Percentiles rank a stretch among this genome's conserved stretches.
phyloP scores from a whole-genome alignment of 2,113 vertebrate genomes.

The Acrocephalus kingi region DNA sequence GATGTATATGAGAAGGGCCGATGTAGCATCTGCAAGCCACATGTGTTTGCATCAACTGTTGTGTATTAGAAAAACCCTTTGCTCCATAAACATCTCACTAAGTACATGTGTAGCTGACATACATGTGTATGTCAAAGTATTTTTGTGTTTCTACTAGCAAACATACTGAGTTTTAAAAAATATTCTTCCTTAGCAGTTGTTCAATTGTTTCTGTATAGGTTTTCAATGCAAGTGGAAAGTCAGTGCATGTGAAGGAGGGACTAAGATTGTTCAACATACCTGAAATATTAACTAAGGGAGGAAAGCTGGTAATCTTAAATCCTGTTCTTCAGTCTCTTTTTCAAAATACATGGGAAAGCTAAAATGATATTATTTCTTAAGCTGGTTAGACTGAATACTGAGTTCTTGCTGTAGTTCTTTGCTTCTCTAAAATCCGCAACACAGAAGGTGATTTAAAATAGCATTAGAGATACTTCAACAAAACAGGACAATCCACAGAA shows the following conservation, averaged over 20 bases:
- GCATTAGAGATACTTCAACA: neutral
- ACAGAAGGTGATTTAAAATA: neutral
- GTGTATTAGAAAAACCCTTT: neutral
- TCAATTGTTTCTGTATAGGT: neutral
- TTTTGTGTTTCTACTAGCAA: neutral
- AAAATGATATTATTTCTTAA: neutral
- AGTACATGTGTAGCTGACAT: neutral
- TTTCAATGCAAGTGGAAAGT: neutral
- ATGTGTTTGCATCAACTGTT: neutral
- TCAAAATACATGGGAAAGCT: neutral
- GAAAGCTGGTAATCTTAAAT: neutral
- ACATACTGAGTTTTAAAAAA: neutral
- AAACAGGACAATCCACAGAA: neutral
- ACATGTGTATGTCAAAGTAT: neutral
- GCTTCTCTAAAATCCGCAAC: neutral
- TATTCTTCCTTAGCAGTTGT: neutral
- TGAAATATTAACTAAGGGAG: neutral
- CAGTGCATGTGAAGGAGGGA: neutral
- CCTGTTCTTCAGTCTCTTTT: neutral
- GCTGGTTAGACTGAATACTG: neutral
- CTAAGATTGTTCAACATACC: neutral
- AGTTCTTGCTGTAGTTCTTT: neutral
- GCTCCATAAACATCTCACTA: neutral
- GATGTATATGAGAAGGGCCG: accelerated
- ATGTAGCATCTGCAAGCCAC: neutral